Conservation (phyloP, 2,797 vertebrate genomes). For the Catamblyrhynchus diadema region DNA sequence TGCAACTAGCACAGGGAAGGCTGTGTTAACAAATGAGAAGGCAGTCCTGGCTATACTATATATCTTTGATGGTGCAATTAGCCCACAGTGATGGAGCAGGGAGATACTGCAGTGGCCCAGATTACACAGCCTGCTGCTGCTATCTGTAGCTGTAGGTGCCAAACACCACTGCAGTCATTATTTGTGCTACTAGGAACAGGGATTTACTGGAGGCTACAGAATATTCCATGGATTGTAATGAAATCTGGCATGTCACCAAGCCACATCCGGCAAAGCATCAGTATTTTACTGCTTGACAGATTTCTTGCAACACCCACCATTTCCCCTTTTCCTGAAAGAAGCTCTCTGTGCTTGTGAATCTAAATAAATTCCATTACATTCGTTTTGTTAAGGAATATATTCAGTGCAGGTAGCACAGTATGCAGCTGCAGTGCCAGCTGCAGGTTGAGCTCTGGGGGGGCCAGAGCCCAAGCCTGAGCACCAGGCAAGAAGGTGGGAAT, state of each 20-base stretch:
- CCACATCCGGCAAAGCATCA: constrained; percentile 39
- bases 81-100: not conserved
- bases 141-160: not conserved
- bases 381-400: not conserved
- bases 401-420: not conserved
- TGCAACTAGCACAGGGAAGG: not conserved
- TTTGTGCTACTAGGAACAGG: constrained; percentile 16
- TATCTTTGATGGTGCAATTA: constrained; percentile 2
- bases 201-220: constrained; percentile 57
- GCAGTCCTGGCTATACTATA: not conserved
- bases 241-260: constrained; percentile 54
- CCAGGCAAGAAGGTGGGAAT: not conserved
- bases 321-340: constrained; percentile 44
- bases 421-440: not conserved
- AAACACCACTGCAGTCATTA: not conserved
- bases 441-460: not conserved
- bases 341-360: not conserved
- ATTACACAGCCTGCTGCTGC: not conserved
- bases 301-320: constrained; percentile 52
- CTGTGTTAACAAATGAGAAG: not conserved
- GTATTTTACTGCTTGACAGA: constrained; percentile 57
- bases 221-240: constrained; percentile 33
- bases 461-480: not conserved
- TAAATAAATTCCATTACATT: constrained; percentile 27
- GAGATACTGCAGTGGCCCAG: constrained; percentile 4